Conservation (phyloP, 2,888 invertebrate species). For the Eulithis prunata region DNA sequence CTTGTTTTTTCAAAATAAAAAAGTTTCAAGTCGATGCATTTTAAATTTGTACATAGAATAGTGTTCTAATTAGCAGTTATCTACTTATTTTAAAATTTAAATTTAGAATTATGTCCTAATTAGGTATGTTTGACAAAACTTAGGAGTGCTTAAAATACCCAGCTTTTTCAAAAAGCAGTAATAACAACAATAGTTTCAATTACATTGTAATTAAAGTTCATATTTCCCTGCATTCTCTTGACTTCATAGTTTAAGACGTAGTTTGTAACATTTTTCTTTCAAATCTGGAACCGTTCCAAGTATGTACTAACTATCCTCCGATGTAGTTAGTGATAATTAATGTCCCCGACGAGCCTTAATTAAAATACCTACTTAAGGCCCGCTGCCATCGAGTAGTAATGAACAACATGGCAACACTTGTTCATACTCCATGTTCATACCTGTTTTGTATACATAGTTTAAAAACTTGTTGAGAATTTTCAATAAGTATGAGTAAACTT, state of each 20-base stretch:
- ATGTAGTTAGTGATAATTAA: conserved; percentile 38
- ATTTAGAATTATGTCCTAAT: background rate
- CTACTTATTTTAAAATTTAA: too few species aligned
- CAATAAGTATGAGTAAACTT: too few species aligned
- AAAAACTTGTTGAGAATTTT: too few species aligned
- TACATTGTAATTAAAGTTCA: background rate
- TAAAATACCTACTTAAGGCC: conserved; percentile 35
- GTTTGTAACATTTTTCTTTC: conserved; percentile 12
- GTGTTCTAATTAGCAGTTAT: too few species aligned
- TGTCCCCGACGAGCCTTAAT: conserved; percentile 34
- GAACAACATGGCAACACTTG: background rate
- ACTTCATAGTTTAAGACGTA: background rate
- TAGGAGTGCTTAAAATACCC: background rate
- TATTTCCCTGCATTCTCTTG: background rate
- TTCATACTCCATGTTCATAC: background rate
- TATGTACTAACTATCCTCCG: conserved; percentile 34
- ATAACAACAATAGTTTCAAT: too few species aligned
- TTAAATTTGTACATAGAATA: too few species aligned
- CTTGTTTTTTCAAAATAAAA: too few species aligned
- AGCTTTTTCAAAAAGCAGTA: too few species aligned
- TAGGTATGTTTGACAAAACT: background rate
- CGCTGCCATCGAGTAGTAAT: conserved; percentile 12
- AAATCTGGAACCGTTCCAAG: conserved; percentile 32
- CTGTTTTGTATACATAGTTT: background rate
- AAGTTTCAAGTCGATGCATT: too few species aligned